phyloP scores from a whole-genome alignment of 2,797 vertebrate species.

The Tiaroga cobitis region DNA sequence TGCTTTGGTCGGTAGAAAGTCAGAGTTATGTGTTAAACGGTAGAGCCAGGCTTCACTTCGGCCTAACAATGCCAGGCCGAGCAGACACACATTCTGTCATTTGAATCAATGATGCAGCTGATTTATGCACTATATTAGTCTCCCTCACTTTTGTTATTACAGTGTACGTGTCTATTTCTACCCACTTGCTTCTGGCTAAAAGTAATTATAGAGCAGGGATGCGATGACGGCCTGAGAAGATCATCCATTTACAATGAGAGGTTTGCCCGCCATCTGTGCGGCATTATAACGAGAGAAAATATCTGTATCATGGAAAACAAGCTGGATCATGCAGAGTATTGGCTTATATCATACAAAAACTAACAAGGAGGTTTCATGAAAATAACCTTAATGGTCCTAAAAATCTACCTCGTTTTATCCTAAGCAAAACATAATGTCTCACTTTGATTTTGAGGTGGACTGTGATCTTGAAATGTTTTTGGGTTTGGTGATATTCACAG shows the following conservation, averaged over 20 bases:
- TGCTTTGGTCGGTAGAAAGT: constrained; percentile 12
- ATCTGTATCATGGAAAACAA: constrained; percentile 1
- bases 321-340: neutral
- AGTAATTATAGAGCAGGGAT: constrained; percentile 53
- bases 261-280: constrained; percentile 51
- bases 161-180: constrained; percentile 34
- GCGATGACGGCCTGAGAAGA: constrained; percentile 52
- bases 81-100: constrained; percentile 21
- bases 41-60: neutral
- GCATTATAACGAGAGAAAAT: constrained; percentile 28
- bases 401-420: neutral
- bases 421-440: neutral
- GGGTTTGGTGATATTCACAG: neutral
- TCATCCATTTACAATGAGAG: constrained; percentile 45
- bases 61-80: constrained; percentile 4
- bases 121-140: constrained; percentile 49
- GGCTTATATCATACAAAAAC: neutral
- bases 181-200: constrained; percentile 51
- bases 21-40: constrained; percentile 1
- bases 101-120: constrained; percentile 42
- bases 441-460: neutral
- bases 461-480: neutral
- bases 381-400: neutral
- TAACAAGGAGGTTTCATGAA: neutral
- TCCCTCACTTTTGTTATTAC: constrained; percentile 42